Base-by-base conservation (phyloP, 1,140 invertebrate genomes). In the Stegodyphus mimosarum region DNA sequence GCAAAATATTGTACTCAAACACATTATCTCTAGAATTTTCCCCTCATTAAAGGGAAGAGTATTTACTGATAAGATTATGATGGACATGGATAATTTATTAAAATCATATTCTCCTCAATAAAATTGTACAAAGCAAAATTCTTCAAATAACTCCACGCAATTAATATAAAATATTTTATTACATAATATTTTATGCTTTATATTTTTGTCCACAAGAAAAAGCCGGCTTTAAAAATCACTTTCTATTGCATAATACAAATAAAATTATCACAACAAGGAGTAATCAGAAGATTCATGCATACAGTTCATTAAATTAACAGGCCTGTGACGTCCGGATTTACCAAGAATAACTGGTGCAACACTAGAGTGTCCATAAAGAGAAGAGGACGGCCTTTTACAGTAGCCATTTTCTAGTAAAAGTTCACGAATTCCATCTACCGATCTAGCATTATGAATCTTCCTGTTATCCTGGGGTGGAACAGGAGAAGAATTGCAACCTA, bases 211-310 rank as follows among this genome's bases (percentile, higher is more conserved):
- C 66, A 69, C 18, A 33, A 33, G 33, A 33, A 33, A 33, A 33
- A 33, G 33, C 33, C 33, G 3, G 33, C 33, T 33, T 33, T 33
- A 33, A 33, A 33, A 33, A 33, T 33, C 33, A 33, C 33, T 33
- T 33, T 33, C 33, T 33, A 33, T 33, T 33, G 33, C 33, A 33
- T 67, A 67, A 18, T 17, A 18, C 15, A 67, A 18, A 71, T 48
- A 49, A 7, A 48, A 63, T 50, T 84, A 78, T 86, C 83, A 78
- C 74, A 86, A 71, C 13, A 86, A 63, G 33, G 74, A 78, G 63
- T 86, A 77, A 52, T 86, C 83, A 15, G 83, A 77, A 17, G 17
- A 11, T 33, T 86, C 75, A 15, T 86, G 83, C 83, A 85, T 85
- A 50, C 75, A 86, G n/a, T 78, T 78, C 64, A 85, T 77, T 63